Conservation (phyloP, 92 coral and sea anemone species). For the Actinostola sp. region DNA sequence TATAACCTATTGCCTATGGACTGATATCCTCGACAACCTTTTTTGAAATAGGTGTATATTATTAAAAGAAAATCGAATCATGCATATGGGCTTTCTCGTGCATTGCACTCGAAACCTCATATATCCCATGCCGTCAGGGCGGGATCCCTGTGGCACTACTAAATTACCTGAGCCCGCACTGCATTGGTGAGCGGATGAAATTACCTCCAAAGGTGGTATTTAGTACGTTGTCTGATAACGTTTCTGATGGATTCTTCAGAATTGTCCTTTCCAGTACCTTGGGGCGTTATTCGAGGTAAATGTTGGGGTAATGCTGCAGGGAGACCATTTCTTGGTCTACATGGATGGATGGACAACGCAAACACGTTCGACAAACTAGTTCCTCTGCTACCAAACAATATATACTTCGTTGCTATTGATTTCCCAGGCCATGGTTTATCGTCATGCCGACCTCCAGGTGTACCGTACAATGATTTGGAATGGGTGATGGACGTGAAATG, state of each 20-base stretch:
- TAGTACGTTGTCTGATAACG: too few relatives aligned
- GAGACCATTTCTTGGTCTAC: conserved; percentile 69
- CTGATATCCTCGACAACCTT: too few relatives aligned
- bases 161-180: too few relatives aligned
- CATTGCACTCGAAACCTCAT: too few relatives aligned
- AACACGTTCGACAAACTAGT: conserved; percentile 73
- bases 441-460: conserved; percentile 65
- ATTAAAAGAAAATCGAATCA: too few relatives aligned
- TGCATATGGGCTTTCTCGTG: too few relatives aligned
- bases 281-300: conserved; percentile 76
- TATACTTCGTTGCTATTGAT: conserved; percentile 67
- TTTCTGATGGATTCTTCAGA: conserved; percentile 30
- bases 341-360: conserved; percentile 82
- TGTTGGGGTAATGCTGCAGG: conserved; percentile 67
- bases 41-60: too few relatives aligned
- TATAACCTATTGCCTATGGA: too few relatives aligned
- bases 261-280: conserved; percentile 60
- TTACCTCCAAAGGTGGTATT: too few relatives aligned
- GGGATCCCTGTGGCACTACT: too few relatives aligned
- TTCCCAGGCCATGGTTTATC: conserved; percentile 85
- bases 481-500: conserved; percentile 67
- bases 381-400: conserved; percentile 59
- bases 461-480: conserved; percentile 41
- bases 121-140: too few relatives aligned
- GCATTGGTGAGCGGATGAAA: too few relatives aligned